Conservation (phyloP, 2,888 invertebrate species). For the Napeogenes inachia region DNA sequence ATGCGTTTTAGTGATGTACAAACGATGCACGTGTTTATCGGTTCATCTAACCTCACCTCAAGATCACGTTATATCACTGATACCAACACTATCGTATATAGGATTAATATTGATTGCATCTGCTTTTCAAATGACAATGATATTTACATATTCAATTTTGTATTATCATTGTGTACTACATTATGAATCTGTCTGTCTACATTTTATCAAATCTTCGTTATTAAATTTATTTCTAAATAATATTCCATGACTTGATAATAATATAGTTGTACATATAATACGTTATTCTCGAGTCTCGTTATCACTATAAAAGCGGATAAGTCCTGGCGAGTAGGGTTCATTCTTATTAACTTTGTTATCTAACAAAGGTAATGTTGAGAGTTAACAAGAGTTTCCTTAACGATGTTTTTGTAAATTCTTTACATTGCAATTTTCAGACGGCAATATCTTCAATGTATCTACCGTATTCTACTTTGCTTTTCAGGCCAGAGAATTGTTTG, state of each 20-base stretch:
- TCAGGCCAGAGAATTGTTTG: slow-evolving; percentile 12
- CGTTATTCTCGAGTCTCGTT: not conserved
- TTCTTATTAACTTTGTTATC: slow-evolving; percentile 25
- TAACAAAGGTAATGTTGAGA: slow-evolving; percentile 23
- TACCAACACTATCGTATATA: slow-evolving; percentile 12
- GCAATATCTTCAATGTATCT: slow-evolving; percentile 19
- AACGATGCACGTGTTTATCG: slow-evolving; percentile 22
- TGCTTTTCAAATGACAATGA: not conserved
- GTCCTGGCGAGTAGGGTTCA: slow-evolving; percentile 13
- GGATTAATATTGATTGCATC: slow-evolving; percentile 9
- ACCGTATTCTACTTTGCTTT: slow-evolving; percentile 13
- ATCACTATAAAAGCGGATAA: slow-evolving; percentile 9
- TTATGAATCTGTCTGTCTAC: no score
- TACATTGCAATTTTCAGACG: slow-evolving; percentile 19
- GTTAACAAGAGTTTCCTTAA: slow-evolving; percentile 19
- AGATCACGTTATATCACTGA: slow-evolving; percentile 18
- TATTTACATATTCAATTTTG: slow-evolving; percentile 9
- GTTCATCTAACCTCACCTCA: slow-evolving; percentile 19
- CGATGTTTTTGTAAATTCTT: slow-evolving; percentile 25
- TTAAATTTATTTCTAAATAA: no score
- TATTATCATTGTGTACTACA: no score
- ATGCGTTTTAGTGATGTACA: slow-evolving; percentile 18
- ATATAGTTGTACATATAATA: no score
- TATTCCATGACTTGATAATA: no score
- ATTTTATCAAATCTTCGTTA: no score